Conservation (phyloP, 2,797 vertebrate genomes). For the Apodemus agrarius region DNA sequence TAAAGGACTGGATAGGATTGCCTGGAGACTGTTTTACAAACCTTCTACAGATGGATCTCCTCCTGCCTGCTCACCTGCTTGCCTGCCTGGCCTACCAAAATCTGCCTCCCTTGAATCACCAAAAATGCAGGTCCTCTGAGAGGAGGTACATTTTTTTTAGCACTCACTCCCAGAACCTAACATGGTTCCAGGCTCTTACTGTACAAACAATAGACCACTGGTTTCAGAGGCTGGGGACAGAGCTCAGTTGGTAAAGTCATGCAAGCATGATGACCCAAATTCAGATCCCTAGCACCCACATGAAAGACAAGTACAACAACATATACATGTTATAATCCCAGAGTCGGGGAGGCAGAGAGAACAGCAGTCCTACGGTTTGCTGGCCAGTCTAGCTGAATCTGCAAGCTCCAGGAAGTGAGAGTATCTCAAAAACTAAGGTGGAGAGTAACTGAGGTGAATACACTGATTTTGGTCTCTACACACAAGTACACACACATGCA, state of each 20-base stretch:
- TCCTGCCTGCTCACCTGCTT: background rate
- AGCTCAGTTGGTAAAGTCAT: background rate
- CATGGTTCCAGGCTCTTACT: background rate
- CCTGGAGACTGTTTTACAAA: constrained; percentile 44
- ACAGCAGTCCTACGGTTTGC: background rate
- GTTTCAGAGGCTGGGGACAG: background rate
- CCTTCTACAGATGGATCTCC: background rate
- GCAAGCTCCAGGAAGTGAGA: background rate
- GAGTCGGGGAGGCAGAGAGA: background rate
- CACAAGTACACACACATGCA: background rate
- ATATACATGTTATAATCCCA: background rate
- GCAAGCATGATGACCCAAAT: background rate
- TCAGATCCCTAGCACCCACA: background rate
- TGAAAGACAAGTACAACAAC: background rate
- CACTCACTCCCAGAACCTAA: background rate
- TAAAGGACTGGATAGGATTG: background rate
- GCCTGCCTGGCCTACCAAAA: background rate
- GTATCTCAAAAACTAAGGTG: background rate
- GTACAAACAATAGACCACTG: background rate
- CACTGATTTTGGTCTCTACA: background rate
- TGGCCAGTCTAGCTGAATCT: background rate
- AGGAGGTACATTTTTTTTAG: background rate
- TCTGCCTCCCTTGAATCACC: background rate
- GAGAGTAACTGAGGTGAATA: background rate
- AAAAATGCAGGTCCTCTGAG: background rate